phyloP scores from a whole-genome alignment of 2,888 invertebrate species.

The Metellina segmentata region DNA sequence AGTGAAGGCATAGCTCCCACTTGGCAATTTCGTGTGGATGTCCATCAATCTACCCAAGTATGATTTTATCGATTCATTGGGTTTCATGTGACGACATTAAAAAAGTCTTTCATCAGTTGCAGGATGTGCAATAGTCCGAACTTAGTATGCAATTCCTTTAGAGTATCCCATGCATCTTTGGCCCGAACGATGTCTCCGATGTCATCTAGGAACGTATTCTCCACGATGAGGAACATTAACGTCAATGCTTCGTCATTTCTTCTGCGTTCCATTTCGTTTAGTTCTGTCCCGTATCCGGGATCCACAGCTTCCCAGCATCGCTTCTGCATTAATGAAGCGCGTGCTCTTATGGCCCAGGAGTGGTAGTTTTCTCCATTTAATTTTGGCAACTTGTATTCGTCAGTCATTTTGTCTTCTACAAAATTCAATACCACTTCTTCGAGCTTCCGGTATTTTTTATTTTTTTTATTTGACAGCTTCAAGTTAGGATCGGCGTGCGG shows the following conservation, averaged over 20 bases:
- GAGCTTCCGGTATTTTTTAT: too few species aligned
- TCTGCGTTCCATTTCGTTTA: constrained; percentile 14
- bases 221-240: constrained; percentile 18
- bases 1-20: too few species aligned
- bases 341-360: background rate
- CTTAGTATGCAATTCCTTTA: constrained; percentile 39
- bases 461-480: too few species aligned
- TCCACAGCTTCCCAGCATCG: constrained; percentile 30
- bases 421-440: too few species aligned
- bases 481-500: too few species aligned
- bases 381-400: background rate
- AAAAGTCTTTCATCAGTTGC: constrained; percentile 38
- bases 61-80: background rate
- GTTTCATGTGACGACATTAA: constrained; percentile 34
- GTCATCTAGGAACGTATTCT: constrained; percentile 41
- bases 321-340: constrained; percentile 20
- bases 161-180: constrained; percentile 21
- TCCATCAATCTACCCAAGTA: constrained; percentile 32
- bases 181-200: constrained; percentile 17
- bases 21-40: background rate
- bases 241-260: constrained; percentile 30
- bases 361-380: background rate
- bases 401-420: too few species aligned
- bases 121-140: constrained; percentile 26
- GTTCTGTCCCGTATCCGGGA: constrained; percentile 2